A percentile compares a stretch with the other conserved stretches of the same genome.
Conservation (phyloP, 2,888 invertebrate species). For the Spodoptera littoralis region DNA sequence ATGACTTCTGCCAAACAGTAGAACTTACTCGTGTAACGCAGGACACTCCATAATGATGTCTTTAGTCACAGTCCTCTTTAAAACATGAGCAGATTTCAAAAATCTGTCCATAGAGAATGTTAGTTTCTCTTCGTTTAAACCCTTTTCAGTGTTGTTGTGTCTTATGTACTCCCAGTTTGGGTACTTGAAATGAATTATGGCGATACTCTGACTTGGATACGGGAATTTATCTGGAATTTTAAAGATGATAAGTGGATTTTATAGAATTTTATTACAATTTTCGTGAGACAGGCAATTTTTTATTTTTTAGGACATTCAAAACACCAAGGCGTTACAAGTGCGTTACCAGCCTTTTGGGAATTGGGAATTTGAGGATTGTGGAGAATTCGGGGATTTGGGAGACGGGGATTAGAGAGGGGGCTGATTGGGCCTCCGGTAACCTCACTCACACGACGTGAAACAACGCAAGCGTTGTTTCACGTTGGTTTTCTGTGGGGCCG, state of each 20-base stretch:
- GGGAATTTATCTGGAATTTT: conserved; percentile 32
- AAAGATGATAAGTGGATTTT: no score
- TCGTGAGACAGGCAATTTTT: no score
- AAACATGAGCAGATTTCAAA: conserved; percentile 10
- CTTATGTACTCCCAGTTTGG: conserved; percentile 27
- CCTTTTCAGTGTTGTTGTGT: conserved; percentile 16
- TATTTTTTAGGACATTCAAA: no score
- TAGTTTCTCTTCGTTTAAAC: conserved; percentile 28
- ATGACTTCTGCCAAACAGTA: neutral
- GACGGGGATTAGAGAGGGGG: no score
- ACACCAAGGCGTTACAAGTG: no score
- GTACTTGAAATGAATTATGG: conserved; percentile 23
- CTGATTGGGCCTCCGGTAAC: no score
- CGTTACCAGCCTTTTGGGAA: no score
- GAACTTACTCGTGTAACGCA: conserved; percentile 19
- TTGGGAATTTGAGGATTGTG: no score
- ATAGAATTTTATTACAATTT: neutral
- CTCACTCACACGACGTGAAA: no score
- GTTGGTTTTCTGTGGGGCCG: no score
- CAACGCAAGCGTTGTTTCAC: no score
- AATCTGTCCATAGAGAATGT: conserved; percentile 21
- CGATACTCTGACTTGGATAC: conserved; percentile 31
- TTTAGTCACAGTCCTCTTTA: conserved; percentile 12
- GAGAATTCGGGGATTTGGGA: no score
- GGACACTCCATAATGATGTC: conserved; percentile 23